Conservation (phyloP, 2,113 vertebrate species). For the Lagopus leucura region DNA sequence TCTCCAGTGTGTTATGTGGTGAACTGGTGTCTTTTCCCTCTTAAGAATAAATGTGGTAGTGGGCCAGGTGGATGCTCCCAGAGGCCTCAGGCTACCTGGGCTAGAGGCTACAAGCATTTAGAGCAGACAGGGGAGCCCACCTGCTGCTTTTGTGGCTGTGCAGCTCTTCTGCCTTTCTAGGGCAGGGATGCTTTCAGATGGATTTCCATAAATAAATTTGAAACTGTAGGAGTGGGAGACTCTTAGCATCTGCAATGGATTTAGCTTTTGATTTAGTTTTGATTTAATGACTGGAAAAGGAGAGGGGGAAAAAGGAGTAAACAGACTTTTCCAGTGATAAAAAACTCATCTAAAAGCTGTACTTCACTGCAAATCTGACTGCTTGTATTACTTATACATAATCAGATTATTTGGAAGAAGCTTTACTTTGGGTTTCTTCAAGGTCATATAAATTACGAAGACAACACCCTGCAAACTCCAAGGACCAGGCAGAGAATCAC, state of each 20-base stretch:
- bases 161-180: neutral
- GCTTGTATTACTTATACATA: neutral
- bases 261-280: neutral
- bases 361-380: neutral
- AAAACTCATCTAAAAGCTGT: neutral
- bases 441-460: neutral
- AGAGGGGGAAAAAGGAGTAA: neutral
- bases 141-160: neutral
- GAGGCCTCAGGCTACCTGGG: neutral
- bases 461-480: fast-evolving
- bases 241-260: neutral
- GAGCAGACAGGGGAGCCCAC: neutral
- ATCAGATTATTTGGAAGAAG: neutral
- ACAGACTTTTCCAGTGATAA: neutral
- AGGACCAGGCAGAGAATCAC: neutral
- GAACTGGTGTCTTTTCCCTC: neutral
- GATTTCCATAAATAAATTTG: neutral
- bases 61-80: neutral
- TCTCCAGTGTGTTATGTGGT: neutral
- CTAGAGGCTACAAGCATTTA: neutral
- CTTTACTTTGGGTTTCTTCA: neutral
- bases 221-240: neutral
- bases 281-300: neutral
- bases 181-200: neutral
- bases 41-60: neutral